A percentile compares a stretch with the other conserved stretches of the same genome.
These are phyloP conservation scores for Ophioninae sp. DNA, from an alignment of 2,888 invertebrate genomes.

Conservation along the genomic window DNA sequence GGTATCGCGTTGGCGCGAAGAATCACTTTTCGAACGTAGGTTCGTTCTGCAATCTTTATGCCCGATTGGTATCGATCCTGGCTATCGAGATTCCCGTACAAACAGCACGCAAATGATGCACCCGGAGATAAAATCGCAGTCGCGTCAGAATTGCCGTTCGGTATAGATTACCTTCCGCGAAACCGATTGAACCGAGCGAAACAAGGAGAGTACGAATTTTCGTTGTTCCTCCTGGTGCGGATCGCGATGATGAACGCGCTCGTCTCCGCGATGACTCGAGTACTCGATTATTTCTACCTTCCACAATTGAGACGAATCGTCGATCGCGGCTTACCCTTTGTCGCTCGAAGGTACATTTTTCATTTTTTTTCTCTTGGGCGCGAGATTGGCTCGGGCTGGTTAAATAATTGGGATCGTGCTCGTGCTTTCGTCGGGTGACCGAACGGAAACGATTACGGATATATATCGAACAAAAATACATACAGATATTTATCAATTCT, in stretches of 20 bases:
- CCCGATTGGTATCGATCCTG: neutral
- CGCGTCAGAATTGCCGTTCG: neutral
- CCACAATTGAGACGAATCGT: constrained; percentile 68
- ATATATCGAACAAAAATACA: too few relatives aligned
- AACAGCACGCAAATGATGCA: constrained; percentile 5
- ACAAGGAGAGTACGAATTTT: neutral
- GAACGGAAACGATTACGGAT: too few relatives aligned
- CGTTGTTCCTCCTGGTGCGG: neutral
- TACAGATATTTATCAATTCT: too few relatives aligned
- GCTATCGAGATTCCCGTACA: neutral
- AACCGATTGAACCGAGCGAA: neutral
- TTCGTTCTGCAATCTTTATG: neutral
- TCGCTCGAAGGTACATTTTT: constrained; percentile 72
- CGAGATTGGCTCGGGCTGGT: neutral
- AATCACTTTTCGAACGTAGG: neutral
- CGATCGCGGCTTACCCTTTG: constrained; percentile 69
- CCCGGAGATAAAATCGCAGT: neutral
- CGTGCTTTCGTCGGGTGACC: too few relatives aligned
- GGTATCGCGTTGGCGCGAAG: neutral
- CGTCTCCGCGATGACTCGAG: constrained; percentile 55
- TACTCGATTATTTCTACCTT: constrained; percentile 69
- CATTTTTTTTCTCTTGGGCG: constrained; percentile 7
- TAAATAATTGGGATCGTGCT: too few relatives aligned
- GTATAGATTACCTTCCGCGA: constrained; percentile 3
- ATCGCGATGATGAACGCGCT: constrained; percentile 50